Evolutionary conservation across 2,888 invertebrate genomes (phyloP), one percentile per base, ranked within the genome.

Genomic region (Zootermopsis nevadensis): DNA sequence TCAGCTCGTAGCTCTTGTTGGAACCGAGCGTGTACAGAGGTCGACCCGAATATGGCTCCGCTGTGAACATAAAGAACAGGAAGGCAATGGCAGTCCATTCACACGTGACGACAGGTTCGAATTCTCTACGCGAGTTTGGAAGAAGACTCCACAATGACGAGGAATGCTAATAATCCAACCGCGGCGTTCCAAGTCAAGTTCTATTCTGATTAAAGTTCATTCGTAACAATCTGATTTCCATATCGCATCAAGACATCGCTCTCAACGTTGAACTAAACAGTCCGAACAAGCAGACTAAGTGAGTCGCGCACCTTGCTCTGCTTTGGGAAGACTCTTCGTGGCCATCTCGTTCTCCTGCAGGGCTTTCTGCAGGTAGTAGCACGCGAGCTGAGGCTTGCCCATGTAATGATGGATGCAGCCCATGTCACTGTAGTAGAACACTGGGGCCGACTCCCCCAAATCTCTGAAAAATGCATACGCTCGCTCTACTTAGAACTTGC

Each of bases 341-440:
- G 89, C 89, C 84, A 88, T 87, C 84, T 92, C 91, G 87, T 96
- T 95, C 89, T 95, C 95, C 87, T 94, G 93, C 7, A 96, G 89
- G 77, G 97, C 96, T 89, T 94, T 93, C 87, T 94, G 94, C 86
- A 96, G 93, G 89, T 96, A 95, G 88, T 95, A 94, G 80, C 94
- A 93, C 12, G 96, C 95, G 84, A 97, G 91, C 89, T 94, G 94
- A 77, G 95, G 95, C 90, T 96, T 97, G 31, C 94, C 94, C 89
- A 96, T 92, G 60, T 95, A 94, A 87, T 96, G 93, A 89, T 97
- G 95, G 86, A 96, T 92, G 81, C 95, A 94, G 74, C 95, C 97
- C 88, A 96, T 92, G 87, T 97, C 96, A 88, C 97, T 97, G 88
- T 95, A 94, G 87, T 94, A 93, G 88, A 94, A 90, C 80, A 93